Percentiles rank a stretch among this genome's conserved stretches.
Evolutionary conservation across 2,888 invertebrate species (phyloP).

Genomic region (Yponomeuta sedellus): DNA sequence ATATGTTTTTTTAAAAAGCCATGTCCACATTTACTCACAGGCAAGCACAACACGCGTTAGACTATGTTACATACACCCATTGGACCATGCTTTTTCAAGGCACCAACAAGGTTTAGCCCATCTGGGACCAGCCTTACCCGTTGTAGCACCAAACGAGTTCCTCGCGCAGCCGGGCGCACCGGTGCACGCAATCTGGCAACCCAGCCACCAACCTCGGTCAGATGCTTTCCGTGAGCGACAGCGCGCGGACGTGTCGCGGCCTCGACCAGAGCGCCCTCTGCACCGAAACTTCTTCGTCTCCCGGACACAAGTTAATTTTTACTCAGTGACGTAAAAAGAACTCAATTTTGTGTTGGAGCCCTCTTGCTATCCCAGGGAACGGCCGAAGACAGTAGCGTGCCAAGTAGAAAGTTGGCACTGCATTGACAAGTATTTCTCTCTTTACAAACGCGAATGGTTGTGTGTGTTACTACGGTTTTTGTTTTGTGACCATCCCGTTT

Average conservation of each 20-base stretch:
- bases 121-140: no score
- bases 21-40: no score
- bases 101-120: no score
- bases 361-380: slow-evolving; percentile 8
- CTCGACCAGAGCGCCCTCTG: slow-evolving; percentile 18
- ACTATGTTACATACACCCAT: no score
- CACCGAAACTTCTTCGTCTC: slow-evolving; percentile 24
- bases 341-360: slow-evolving; percentile 24
- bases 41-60: no score
- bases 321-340: slow-evolving; percentile 34
- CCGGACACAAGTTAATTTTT: slow-evolving; percentile 37
- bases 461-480: slow-evolving; percentile 36
- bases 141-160: no score
- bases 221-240: slow-evolving; percentile 35
- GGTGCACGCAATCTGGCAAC: background rate
- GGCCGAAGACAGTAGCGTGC: slow-evolving; percentile 28
- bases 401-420: slow-evolving; percentile 48
- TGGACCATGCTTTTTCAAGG: no score
- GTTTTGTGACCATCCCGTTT: slow-evolving; percentile 30
- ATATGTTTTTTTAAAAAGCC: no score
- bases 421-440: slow-evolving; percentile 40
- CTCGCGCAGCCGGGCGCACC: background rate
- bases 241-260: slow-evolving; percentile 32
- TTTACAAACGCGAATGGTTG: slow-evolving; percentile 37
- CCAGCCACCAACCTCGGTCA: slow-evolving; percentile 27